A percentile compares a stretch with the other conserved stretches of the same genome.
Conservation (phyloP, 2,797 vertebrate genomes). For the Oceanodroma leucorhoa region DNA sequence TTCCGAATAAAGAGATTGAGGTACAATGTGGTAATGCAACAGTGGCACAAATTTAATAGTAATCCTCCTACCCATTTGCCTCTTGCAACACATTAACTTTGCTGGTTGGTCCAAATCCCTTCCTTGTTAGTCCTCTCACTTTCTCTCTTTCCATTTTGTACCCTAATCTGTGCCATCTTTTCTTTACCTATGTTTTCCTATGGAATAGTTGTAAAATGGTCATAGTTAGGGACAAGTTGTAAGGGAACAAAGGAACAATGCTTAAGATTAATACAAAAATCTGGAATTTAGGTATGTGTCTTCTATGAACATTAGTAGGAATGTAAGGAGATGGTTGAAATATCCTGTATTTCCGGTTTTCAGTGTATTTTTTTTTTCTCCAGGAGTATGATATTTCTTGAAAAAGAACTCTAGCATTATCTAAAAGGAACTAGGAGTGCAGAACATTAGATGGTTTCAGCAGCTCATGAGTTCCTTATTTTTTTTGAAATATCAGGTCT, state of each 20-base stretch:
- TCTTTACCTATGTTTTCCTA: not conserved
- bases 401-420: not conserved
- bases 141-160: not conserved
- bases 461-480: not conserved
- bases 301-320: not conserved
- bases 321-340: not conserved
- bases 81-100: not conserved
- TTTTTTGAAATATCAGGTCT: not conserved
- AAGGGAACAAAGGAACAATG: not conserved
- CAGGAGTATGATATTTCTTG: not conserved
- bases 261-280: not conserved
- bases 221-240: not conserved
- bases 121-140: not conserved
- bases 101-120: not conserved
- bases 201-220: not conserved
- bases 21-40: not conserved
- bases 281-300: not conserved
- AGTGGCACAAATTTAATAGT: not conserved
- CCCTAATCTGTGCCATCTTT: not conserved
- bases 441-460: not conserved
- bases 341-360: not conserved
- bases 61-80: not conserved
- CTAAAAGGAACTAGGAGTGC: not conserved
- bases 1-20: not conserved
- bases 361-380: fast-evolving